Evolutionary conservation across 2,113 vertebrate species (phyloP).

Genomic region (Sinocyclocheilus anophthalmus): DNA sequence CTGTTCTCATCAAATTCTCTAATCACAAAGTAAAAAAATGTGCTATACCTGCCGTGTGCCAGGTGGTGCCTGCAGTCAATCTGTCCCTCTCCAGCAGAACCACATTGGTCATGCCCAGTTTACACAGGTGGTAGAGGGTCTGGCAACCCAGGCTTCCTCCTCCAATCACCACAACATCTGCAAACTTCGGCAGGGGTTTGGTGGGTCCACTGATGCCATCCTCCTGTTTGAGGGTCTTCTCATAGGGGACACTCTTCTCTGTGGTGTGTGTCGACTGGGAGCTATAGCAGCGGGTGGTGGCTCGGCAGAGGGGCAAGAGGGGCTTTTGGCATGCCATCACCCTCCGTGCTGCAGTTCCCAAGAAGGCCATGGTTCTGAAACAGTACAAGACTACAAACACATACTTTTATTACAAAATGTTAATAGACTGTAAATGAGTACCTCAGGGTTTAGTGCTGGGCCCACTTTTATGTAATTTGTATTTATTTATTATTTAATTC

Average conservation of each 20-base stretch:
- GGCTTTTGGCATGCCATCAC: conserved; percentile 38
- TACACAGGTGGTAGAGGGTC: conserved; percentile 93
- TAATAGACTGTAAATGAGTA: too few relatives aligned
- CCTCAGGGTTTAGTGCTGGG: too few relatives aligned
- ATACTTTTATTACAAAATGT: background rate
- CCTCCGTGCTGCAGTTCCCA: conserved; percentile 57
- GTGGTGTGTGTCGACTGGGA: conserved; percentile 61
- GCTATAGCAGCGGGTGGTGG: conserved; percentile 66
- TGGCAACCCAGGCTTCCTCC: conserved; percentile 96
- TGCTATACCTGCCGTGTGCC: conserved; percentile 94
- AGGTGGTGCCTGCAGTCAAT: conserved; percentile 94
- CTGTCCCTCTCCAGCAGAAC: conserved; percentile 90
- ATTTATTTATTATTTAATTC: background rate
- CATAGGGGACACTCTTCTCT: conserved; percentile 84
- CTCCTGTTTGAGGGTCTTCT: conserved; percentile 80
- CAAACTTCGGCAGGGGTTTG: conserved; percentile 77
- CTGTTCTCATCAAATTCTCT: too few relatives aligned
- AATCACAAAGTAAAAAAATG: background rate
- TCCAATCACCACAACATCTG: conserved; percentile 87
- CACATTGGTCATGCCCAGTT: conserved; percentile 82
- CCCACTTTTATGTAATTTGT: too few relatives aligned
- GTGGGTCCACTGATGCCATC: conserved; percentile 70
- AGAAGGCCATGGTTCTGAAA: conserved; percentile 70
- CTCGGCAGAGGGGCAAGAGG: conserved; percentile 54
- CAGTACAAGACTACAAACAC: background rate